Percentiles rank a stretch among this genome's conserved stretches.
These are phyloP conservation scores for Tiliacea citrago DNA, from an alignment of 2,888 invertebrate species.

Conservation along the genomic window DNA sequence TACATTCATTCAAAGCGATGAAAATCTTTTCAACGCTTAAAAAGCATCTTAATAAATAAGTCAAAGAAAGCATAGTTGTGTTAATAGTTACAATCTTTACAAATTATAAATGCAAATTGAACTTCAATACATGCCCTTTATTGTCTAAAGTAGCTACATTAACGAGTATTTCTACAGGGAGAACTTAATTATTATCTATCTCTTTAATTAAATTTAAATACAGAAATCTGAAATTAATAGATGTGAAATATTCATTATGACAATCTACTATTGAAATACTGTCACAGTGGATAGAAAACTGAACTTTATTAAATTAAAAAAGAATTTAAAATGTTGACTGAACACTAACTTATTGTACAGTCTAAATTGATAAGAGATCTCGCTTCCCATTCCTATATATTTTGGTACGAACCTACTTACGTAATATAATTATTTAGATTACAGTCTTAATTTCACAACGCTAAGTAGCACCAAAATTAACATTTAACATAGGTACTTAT, in stretches of 20 bases:
- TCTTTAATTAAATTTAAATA: constrained; percentile 7
- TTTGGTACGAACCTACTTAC: constrained; percentile 67
- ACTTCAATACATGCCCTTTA: constrained; percentile 57
- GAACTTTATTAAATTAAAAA: neutral
- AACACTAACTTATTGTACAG: constrained; percentile 31
- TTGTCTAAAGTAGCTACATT: constrained; percentile 5
- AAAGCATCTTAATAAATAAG: constrained; percentile 5
- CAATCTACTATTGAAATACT: neutral
- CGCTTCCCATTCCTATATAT: constrained; percentile 53
- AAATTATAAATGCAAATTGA: constrained; percentile 81
- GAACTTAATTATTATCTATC: neutral
- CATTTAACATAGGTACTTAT: constrained; percentile 5
- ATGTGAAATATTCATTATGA: neutral
- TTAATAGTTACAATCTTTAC: constrained; percentile 51
- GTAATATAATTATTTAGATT: constrained; percentile 60
- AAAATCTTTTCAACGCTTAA: neutral
- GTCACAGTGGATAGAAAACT: neutral
- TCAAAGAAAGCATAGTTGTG: constrained; percentile 64
- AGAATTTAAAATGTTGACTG: constrained; percentile 2
- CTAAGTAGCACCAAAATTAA: constrained; percentile 64
- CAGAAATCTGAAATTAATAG: neutral
- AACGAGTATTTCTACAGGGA: constrained; percentile 56
- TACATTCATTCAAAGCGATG: neutral
- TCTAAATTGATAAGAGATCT: constrained; percentile 68
- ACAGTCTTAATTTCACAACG: constrained; percentile 83